phyloP scores from a whole-genome alignment of 2,113 vertebrate genomes.

The Myxocyprinus asiaticus region DNA sequence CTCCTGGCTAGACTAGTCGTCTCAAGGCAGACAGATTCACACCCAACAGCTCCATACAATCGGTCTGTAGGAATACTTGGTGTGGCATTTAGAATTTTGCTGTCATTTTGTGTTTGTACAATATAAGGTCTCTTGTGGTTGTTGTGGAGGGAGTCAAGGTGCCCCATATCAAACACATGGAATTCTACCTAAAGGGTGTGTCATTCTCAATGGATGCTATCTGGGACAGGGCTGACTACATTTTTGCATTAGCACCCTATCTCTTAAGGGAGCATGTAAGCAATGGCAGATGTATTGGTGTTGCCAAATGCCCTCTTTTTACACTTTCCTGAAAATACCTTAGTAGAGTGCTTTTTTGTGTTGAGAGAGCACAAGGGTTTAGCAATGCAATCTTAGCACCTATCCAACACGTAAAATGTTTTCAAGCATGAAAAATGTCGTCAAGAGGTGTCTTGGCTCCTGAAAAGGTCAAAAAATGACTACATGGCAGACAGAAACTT shows the following conservation, averaged over 20 bases:
- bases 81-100: neutral
- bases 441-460: neutral
- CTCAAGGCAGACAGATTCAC: neutral
- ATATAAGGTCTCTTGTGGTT: neutral
- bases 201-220: neutral
- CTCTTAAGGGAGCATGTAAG: conserved; percentile 26
- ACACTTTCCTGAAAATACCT: conserved; percentile 9
- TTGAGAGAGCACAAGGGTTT: conserved; percentile 38
- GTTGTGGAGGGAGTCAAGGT: conserved; percentile 4
- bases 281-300: neutral
- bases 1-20: conserved; percentile 24
- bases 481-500: neutral
- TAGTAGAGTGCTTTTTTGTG: conserved; percentile 50
- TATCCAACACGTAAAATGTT: too few relatives aligned
- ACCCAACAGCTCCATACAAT: neutral
- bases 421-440: conserved; percentile 6
- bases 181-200: neutral
- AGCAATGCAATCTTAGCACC: conserved; percentile 15
- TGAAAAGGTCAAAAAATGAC: neutral
- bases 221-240: conserved; percentile 26
- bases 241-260: conserved; percentile 44
- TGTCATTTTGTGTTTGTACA: conserved; percentile 22
- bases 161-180: neutral
- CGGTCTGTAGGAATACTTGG: neutral
- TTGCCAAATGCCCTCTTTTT: conserved; percentile 6